Evolutionary conservation across 1,140 invertebrate genomes (phyloP), one percentile per base, ranked within the genome.

Genomic region (Zaprionus capensis): DNA sequence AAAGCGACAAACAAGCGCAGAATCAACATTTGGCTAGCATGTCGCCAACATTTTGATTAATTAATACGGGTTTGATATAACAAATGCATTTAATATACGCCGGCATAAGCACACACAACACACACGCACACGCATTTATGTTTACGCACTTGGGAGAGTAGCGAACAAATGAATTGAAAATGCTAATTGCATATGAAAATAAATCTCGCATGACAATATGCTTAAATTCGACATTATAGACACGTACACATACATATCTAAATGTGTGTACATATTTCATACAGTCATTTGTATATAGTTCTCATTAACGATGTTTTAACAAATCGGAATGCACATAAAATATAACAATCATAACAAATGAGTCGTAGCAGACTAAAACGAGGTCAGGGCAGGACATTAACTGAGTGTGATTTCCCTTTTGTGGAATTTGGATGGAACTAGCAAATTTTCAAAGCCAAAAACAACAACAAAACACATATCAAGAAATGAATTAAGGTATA

Each of bases 141-240:
- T 34, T 34, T 34, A 34, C 28, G 17, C 56, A 46, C 24, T 38
- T 69, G 34, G 49, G 74, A 74, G 76, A 70, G 69, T 76, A 79
- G 76, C 72, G 51, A 44, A 44, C 70, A 63, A 71, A 74, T 78
- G 67, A 78, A 83, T 88, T 78, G 77, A 80, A 88, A 88, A 87
- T 83, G 77, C 80, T 88, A 86, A 87, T 87, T 87, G 80, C 84
- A 88, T 78, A 83, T 80, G 77, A 61, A 76, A 75, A 88, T 87
- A 87, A 88, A 83, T 88, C 84, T 87, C 67, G 58, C 56, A 80
- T 80, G 70, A 72, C 67, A 46, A 64, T 69, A 70, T 72, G 46
- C 41, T 34, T 17, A 17, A 65, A 75, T 56, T 53, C 67, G 24
- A 68, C n/a, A 44, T 74, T 57, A 74, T 65, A 78, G 82, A 70